These are phyloP conservation scores for Microctonus aethiopoides DNA, from an alignment of 2,888 invertebrate species.

Conservation along the genomic window DNA sequence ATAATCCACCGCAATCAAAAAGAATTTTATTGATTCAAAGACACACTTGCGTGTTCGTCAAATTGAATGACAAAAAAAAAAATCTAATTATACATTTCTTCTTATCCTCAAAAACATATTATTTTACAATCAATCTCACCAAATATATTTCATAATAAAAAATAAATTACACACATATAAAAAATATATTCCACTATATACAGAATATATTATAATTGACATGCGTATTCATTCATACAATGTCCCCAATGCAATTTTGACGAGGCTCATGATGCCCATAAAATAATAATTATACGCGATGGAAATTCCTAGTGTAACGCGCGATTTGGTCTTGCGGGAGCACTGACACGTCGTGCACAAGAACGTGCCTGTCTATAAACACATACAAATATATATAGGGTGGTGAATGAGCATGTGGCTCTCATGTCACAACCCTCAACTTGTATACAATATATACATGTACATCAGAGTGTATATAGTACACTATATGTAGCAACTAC, in stretches of 20 bases:
- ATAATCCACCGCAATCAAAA: not conserved
- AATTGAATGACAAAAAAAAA: conserved; percentile 12
- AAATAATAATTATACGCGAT: conserved; percentile 58
- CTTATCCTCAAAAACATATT: not conserved
- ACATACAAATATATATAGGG: conserved; percentile 23
- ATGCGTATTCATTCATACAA: conserved; percentile 6
- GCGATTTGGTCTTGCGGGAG: conserved; percentile 29
- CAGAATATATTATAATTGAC: not conserved
- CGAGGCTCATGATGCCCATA: conserved; percentile 53
- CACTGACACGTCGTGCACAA: conserved; percentile 23
- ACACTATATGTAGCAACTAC: conserved; percentile 8
- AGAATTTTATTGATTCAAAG: conserved; percentile 23
- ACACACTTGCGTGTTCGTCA: conserved; percentile 16
- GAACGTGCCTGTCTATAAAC: not conserved
- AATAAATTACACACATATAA: not conserved
- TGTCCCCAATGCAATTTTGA: conserved; percentile 45
- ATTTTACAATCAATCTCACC: not conserved
- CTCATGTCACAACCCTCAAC: conserved; percentile 36
- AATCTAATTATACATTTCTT: not conserved
- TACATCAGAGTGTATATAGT: not conserved
- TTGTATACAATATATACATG: not conserved
- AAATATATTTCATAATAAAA: no score
- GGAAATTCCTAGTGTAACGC: conserved; percentile 48
- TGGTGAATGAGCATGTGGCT: conserved; percentile 61
- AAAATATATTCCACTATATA: not conserved